Base-by-base conservation (phyloP, 2,797 vertebrate genomes). In the Miichthys miiuy region DNA sequence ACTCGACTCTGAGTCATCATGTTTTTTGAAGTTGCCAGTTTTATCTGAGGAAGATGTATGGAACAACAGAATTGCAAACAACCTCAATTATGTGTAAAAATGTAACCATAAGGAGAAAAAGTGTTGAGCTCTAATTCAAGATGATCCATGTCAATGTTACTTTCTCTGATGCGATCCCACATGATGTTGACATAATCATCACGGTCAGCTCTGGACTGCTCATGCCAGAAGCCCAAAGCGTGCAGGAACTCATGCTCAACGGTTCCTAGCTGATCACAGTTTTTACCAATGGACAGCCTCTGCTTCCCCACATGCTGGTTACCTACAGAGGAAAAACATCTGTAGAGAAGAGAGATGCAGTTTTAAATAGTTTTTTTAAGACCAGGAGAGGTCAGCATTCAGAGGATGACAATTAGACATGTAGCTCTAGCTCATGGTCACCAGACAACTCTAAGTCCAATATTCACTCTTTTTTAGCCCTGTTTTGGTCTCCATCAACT, bases 231-330 rank as follows among this genome's bases (percentile, higher is more conserved):
- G 8, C 97, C 97, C 80, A 99, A 91, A 0, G 97, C 96, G 0
- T 98, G 97, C 30, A 99, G 94, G 73, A 98, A 97, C 84, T 99
- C 97, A 0, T 98, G 97, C 70, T 97, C 94, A 23, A 98, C 88
- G 0, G 94, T 98, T 2, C 80, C 96, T 0, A 97, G 93, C 0
- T 77, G 83, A 82, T 98, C 97, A 68, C 97, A 99, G 87, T 93
- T 94, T 0, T 0, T 1, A 16, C 97, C 97, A 0, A 98, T 97
- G 60, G 97, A 98, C 20, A 98, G 87, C 0, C 86, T 46, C 83
- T 99, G 97, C 85, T 89, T 91, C 17, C 97, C 96, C 0, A 6
- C 0, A 0, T 3, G 93, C 0, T 0, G 80, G 56, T 97, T 97
- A 12, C 97, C 97, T 3, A 98, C 75, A 0, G n/a, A 96, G 7